phyloP scores from a whole-genome alignment of 2,113 vertebrate genomes.

The Paradoxurus hermaphroditus region DNA sequence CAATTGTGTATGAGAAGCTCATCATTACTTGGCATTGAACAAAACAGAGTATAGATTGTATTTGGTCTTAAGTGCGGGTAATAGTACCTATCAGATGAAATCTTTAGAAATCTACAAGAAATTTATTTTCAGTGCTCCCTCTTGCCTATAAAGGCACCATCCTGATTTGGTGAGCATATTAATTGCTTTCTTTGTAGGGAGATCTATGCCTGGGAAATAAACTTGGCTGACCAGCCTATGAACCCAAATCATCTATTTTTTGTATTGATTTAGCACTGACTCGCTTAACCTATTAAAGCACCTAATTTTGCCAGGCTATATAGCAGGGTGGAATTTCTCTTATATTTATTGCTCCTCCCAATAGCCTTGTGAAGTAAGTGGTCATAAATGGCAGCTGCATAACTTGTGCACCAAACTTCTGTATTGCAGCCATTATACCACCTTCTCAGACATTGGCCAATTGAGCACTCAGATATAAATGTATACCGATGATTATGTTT shows the following conservation, averaged over 20 bases:
- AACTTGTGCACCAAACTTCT: constrained; percentile 19
- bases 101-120: constrained; percentile 7
- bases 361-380: constrained; percentile 29
- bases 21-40: constrained; percentile 18
- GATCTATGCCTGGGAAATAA: constrained; percentile 58
- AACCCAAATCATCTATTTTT: constrained; percentile 74
- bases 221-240: constrained; percentile 75
- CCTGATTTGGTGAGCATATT: constrained; percentile 55
- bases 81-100: constrained; percentile 21
- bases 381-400: constrained; percentile 60
- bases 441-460: neutral
- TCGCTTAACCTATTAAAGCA: constrained; percentile 67
- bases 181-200: constrained; percentile 61
- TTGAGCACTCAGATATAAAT: neutral
- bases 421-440: neutral
- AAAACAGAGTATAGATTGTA: constrained; percentile 25
- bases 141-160: constrained; percentile 14
- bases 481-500: neutral
- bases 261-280: constrained; percentile 71
- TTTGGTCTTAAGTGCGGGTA: constrained; percentile 24
- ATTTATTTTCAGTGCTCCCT: constrained; percentile 28
- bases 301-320: constrained; percentile 57
- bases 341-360: constrained; percentile 62
- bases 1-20: constrained; percentile 8
- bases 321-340: constrained; percentile 55